phyloP scores from a whole-genome alignment of 1,140 invertebrate genomes.

The Agrypnia vestita region DNA sequence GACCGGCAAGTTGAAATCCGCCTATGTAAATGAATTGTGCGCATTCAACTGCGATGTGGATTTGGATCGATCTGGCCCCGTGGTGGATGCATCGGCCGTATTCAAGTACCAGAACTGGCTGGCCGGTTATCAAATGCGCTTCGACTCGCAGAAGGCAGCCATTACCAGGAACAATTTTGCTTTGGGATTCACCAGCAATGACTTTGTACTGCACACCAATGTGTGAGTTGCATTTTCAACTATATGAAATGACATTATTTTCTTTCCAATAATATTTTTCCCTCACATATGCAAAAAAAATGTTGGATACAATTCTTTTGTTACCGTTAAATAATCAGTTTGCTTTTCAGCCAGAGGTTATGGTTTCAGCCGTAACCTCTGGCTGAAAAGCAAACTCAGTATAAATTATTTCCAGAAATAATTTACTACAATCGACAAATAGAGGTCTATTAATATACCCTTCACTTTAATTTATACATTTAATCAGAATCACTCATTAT shows the following conservation, averaged over 20 bases:
- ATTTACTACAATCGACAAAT: too few species aligned
- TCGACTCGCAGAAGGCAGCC: constrained; percentile 92
- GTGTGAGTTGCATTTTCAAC: constrained; percentile 82
- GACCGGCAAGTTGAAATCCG: constrained; percentile 89
- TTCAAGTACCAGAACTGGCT: constrained; percentile 95
- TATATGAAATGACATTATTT: background rate
- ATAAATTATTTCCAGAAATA: too few species aligned
- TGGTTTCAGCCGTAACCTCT: too few species aligned
- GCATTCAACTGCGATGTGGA: constrained; percentile 93
- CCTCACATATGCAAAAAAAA: too few species aligned
- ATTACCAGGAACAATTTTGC: constrained; percentile 96
- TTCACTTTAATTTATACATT: too few species aligned
- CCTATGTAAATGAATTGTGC: constrained; percentile 90
- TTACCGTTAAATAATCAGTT: too few species aligned
- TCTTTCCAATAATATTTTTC: too few species aligned
- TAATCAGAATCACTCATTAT: too few species aligned
- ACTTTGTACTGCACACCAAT: constrained; percentile 94
- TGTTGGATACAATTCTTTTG: too few species aligned
- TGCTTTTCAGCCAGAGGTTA: too few species aligned
- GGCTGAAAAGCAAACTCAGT: too few species aligned
- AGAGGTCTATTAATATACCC: too few species aligned
- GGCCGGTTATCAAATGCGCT: constrained; percentile 91
- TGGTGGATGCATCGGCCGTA: constrained; percentile 88
- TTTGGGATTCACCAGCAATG: constrained; percentile 90
- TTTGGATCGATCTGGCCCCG: constrained; percentile 88